Base-by-base conservation (phyloP, 1,140 invertebrate species). In the Cepaea nemoralis region DNA sequence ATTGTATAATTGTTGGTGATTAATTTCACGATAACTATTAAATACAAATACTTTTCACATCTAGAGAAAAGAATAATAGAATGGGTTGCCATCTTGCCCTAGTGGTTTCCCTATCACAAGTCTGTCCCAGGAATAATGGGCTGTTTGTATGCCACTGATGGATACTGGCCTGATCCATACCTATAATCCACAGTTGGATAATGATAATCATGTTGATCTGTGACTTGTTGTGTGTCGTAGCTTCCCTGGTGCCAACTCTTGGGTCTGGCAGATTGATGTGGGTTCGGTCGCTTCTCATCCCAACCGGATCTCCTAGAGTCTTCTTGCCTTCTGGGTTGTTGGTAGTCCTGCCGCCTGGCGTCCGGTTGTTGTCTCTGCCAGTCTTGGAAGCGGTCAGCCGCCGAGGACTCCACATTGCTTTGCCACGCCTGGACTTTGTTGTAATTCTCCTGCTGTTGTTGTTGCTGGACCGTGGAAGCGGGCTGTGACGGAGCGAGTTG, bases 361-460 rank as follows among this genome's bases (percentile, higher is more conserved):
- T 16, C 1, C 42, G 14, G 37, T n/a, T n/a, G 76, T 1, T 77
- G 8, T 77, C 19, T 50, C 31, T 1, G 50, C 76, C 12, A 48
- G 16, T 66, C 27, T 0, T 39, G 16, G 10, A 42, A 24, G 14
- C 12, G 14, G 40, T 6, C n/a, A n/a, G 55, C 1, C 31, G 35
- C 40, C 6, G 48, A 77, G 10, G 45, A 63, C 33, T 71, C 67
- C 39, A 63, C 77, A 5, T 66, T 31, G 22, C 33, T 19, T 50
- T 71, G 78, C 84, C 84, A 83, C 19, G 79, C 75, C 33, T 69
- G 77, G 45, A 77, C 67, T 50, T 71, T 80, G 31, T 77, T 71
- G 69, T 83, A 81, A 75, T 85, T 81, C 73, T 84, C 81, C 19
- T 67, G 70, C 69, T 79, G 83, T 39, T 71, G 19, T 5, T 8